Evolutionary conservation across 2,888 invertebrate genomes (phyloP).

Genomic region (Drosophila diplacantha): DNA sequence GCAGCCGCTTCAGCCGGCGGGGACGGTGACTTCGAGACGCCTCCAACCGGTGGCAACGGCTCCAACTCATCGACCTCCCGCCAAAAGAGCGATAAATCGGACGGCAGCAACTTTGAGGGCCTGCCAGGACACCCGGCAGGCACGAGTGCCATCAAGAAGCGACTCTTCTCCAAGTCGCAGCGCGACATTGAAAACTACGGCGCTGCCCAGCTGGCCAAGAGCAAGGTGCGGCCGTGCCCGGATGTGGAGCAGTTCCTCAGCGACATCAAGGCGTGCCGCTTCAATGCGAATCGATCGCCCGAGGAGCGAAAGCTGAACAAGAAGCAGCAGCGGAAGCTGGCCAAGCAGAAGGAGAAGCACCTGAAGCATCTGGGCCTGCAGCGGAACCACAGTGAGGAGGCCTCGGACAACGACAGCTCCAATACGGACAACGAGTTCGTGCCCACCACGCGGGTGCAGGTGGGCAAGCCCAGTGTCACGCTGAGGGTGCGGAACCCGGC

Average conservation of each 20-base stretch:
- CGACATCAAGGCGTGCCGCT: conserved; percentile 75
- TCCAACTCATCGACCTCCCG: conserved; percentile 56
- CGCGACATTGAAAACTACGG: conserved; percentile 58
- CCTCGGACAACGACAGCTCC: conserved; percentile 72
- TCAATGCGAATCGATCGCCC: conserved; percentile 75
- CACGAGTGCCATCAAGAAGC: conserved; percentile 70
- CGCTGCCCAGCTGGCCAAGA: conserved; percentile 55
- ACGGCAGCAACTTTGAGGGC: conserved; percentile 55
- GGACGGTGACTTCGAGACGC: conserved; percentile 53
- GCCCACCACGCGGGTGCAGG: conserved; percentile 73
- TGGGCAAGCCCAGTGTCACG: conserved; percentile 76
- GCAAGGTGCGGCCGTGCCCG: conserved; percentile 65
- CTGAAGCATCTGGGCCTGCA: conserved; percentile 79
- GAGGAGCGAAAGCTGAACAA: conserved; percentile 77
- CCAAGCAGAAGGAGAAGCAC: conserved; percentile 81
- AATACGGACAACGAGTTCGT: conserved; percentile 77
- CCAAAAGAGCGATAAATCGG: conserved; percentile 69
- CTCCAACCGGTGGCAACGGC: conserved; percentile 51
- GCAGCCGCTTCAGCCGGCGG: conserved; percentile 13
- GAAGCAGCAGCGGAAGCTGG: conserved; percentile 77
- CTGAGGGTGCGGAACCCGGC: conserved; percentile 69
- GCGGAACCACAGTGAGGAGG: conserved; percentile 70
- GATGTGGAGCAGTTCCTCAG: conserved; percentile 74
- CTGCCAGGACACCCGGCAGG: conserved; percentile 54
- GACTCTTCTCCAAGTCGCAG: conserved; percentile 64